Evolutionary conservation across 2,888 invertebrate genomes (phyloP).

Genomic region (Portevinia maculata): DNA sequence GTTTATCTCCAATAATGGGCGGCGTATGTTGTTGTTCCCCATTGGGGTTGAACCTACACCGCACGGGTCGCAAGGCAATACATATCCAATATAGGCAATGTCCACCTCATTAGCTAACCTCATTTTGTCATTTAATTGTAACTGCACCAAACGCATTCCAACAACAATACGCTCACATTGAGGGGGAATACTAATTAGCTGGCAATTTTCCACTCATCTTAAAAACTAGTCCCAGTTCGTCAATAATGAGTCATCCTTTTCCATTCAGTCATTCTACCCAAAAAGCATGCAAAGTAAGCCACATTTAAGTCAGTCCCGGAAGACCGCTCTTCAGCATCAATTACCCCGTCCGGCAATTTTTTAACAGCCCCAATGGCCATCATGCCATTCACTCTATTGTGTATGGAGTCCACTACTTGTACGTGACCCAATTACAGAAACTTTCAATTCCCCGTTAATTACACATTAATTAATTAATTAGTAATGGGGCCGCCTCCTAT

Average conservation of each 20-base stretch:
- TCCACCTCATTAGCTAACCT: constrained; percentile 16
- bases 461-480: constrained; percentile 46
- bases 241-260: constrained; percentile 30
- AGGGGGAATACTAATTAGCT: constrained; percentile 35
- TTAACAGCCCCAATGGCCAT: constrained; percentile 21
- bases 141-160: background rate
- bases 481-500: constrained; percentile 11
- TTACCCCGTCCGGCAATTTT: constrained; percentile 6
- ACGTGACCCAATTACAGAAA: constrained; percentile 54
- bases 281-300: background rate
- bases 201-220: constrained; percentile 25
- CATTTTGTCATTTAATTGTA: constrained; percentile 6
- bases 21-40: too few species aligned
- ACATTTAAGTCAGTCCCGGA: background rate
- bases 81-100: background rate
- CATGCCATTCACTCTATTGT: constrained; percentile 27
- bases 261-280: background rate
- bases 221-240: constrained; percentile 20
- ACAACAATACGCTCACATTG: background rate
- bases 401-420: constrained; percentile 1
- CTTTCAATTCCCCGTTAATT: constrained; percentile 57
- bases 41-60: too few species aligned
- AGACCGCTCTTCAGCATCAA: constrained; percentile 28
- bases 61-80: too few species aligned
- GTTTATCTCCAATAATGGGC: too few species aligned